A percentile compares a stretch with the other conserved stretches of the same genome.
These are phyloP conservation scores for Lydus trimaculatus DNA, from an alignment of 2,888 invertebrate genomes.

Conservation along the genomic window DNA sequence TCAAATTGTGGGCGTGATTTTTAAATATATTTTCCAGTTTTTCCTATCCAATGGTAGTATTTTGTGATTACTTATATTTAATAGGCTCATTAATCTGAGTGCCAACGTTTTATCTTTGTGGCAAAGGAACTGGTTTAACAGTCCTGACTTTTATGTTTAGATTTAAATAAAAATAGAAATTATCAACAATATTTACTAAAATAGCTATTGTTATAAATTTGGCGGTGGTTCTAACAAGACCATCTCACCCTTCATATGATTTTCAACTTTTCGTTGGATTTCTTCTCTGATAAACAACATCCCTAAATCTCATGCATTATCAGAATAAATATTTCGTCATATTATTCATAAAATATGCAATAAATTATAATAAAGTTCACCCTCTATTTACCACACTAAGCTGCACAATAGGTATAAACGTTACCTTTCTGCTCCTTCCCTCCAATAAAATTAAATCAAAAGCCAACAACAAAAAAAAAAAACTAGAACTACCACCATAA, in stretches of 20 bases:
- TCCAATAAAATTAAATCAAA: constrained; percentile 27
- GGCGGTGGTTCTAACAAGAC: not conserved
- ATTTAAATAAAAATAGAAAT: not conserved
- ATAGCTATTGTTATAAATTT: not conserved
- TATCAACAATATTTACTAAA: not conserved
- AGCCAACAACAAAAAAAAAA: constrained; percentile 31
- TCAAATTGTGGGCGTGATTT: not conserved
- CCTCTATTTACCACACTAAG: not conserved
- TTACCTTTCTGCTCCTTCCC: not conserved
- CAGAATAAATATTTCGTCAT: not conserved
- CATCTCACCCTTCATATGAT: not conserved
- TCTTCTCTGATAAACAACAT: not conserved
- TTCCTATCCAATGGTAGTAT: not conserved
- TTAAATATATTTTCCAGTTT: not conserved
- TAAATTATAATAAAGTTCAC: not conserved
- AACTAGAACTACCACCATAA: constrained; percentile 15
- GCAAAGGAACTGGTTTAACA: not conserved
- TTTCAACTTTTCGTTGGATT: not conserved
- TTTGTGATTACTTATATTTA: not conserved
- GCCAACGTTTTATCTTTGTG: not conserved
- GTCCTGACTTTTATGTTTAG: not conserved
- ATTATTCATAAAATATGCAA: not conserved
- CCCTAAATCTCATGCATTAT: not conserved
- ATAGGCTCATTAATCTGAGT: not conserved
- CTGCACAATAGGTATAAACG: not conserved